Percentiles rank a stretch among this genome's conserved stretches.
These are phyloP conservation scores for Furcifer pardalis DNA, from an alignment of 2,797 vertebrate species.

Conservation along the genomic window DNA sequence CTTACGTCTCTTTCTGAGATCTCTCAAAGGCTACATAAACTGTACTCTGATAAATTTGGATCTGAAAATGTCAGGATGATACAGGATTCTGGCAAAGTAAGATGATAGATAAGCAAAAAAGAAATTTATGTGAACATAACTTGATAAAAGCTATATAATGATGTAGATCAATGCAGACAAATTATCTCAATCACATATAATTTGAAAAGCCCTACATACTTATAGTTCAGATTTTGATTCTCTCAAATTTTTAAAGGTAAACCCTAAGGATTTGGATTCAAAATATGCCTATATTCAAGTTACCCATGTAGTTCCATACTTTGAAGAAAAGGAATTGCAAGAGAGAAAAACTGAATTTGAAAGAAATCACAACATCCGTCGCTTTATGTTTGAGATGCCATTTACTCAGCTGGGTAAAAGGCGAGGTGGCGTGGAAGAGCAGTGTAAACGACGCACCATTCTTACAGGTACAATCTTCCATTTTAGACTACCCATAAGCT, in stretches of 20 bases:
- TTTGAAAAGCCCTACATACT: neutral
- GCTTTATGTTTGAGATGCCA: slow-evolving; percentile 97
- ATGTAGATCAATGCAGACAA: neutral
- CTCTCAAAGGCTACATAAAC: slow-evolving; percentile 94
- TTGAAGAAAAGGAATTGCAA: slow-evolving; percentile 94
- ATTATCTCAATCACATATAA: neutral
- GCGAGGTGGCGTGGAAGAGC: slow-evolving; percentile 94
- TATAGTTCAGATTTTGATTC: neutral
- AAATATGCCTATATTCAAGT: slow-evolving; percentile 99
- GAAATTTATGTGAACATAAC: neutral
- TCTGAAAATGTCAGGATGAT: slow-evolving; percentile 99
- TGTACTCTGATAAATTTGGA: slow-evolving; percentile 98
- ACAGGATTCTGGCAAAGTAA: slow-evolving; percentile 95
- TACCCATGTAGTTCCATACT: slow-evolving; percentile 91
- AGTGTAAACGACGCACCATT: slow-evolving; percentile 92
- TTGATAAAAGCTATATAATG: neutral
- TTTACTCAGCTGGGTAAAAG: slow-evolving; percentile 93
- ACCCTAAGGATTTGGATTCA: slow-evolving; percentile 95
- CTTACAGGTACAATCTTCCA: slow-evolving; percentile 85
- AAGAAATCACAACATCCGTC: slow-evolving; percentile 94
- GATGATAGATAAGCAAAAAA: slow-evolving; percentile 12
- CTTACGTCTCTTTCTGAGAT: slow-evolving; percentile 97
- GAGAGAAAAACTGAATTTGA: slow-evolving; percentile 96
- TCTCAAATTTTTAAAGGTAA: slow-evolving; percentile 80
- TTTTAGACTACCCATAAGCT: neutral